These are phyloP conservation scores for Eucidaris tribuloides DNA, from an alignment of 35 echinoderm and acorn worm species.

Conservation along the genomic window DNA sequence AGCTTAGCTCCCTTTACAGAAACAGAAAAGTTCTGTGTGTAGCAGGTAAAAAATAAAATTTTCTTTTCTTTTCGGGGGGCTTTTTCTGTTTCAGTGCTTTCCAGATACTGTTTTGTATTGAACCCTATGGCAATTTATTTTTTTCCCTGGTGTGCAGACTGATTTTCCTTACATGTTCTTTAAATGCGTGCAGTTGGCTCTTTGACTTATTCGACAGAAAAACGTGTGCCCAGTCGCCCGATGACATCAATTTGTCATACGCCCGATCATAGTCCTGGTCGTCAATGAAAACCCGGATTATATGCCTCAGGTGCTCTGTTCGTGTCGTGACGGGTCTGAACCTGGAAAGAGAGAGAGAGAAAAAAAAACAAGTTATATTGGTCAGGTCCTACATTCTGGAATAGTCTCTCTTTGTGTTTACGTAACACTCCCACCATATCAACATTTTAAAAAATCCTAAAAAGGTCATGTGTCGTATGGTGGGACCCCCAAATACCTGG, in stretches of 20 bases:
- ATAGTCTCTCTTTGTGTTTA: too few relatives aligned
- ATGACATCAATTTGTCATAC: constrained; percentile 59
- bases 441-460: too few relatives aligned
- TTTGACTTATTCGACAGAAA: constrained; percentile 92
- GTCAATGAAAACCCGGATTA: constrained; percentile 67
- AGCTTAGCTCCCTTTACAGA: too few relatives aligned
- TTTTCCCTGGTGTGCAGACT: neutral
- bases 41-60: too few relatives aligned
- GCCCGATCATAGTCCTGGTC: constrained; percentile 70
- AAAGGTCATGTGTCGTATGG: too few relatives aligned
- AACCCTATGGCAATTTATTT: neutral
- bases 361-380: neutral
- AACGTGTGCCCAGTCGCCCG: constrained; percentile 76
- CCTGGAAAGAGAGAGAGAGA: constrained; percentile 18
- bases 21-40: too few relatives aligned
- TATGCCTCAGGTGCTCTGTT: constrained; percentile 49
- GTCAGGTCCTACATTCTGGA: too few relatives aligned
- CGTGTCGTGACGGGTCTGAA: constrained; percentile 72
- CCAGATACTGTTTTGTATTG: too few relatives aligned
- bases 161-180: constrained; percentile 79
- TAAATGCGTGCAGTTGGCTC: constrained; percentile 63
- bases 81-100: neutral
- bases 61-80: too few relatives aligned
- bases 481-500: too few relatives aligned
- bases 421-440: too few relatives aligned